Conservation (phyloP, 2,113 vertebrate genomes). For the Hyaena hyaena region DNA sequence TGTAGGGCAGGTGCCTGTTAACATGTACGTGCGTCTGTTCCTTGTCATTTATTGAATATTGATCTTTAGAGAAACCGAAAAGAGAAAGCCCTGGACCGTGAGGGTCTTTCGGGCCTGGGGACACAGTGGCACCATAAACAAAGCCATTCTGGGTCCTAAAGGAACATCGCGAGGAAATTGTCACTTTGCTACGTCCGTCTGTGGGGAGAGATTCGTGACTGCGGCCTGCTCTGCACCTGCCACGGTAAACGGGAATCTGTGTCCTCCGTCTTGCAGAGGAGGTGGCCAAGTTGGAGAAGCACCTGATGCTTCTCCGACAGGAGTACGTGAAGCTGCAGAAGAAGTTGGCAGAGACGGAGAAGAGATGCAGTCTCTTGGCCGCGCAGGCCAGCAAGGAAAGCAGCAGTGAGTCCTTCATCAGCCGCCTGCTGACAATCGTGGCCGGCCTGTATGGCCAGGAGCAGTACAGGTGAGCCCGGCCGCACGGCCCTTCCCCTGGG, state of each 20-base stretch:
- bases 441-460: conserved; percentile 95
- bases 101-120: not conserved
- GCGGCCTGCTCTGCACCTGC: not conserved
- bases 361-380: conserved; percentile 92
- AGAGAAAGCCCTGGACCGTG: not conserved
- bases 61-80: not conserved
- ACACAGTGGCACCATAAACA: not conserved
- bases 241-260: conserved; percentile 1
- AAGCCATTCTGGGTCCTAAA: not conserved
- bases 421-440: conserved; percentile 94
- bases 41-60: not conserved
- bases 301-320: conserved; percentile 97
- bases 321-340: conserved; percentile 99
- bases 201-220: not conserved
- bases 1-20: not conserved
- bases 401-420: conserved; percentile 94
- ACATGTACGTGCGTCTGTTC: not conserved
- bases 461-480: conserved; percentile 93
- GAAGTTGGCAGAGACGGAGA: conserved; percentile 96
- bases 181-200: not conserved
- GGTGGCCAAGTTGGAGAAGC: conserved; percentile 99
- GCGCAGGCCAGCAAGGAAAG: conserved; percentile 90
- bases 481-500: not conserved
- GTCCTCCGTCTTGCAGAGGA: conserved; percentile 90
- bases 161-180: not conserved